phyloP scores from a whole-genome alignment of 2,113 vertebrate genomes.

The Calyptommatus sinebrachiatus region DNA sequence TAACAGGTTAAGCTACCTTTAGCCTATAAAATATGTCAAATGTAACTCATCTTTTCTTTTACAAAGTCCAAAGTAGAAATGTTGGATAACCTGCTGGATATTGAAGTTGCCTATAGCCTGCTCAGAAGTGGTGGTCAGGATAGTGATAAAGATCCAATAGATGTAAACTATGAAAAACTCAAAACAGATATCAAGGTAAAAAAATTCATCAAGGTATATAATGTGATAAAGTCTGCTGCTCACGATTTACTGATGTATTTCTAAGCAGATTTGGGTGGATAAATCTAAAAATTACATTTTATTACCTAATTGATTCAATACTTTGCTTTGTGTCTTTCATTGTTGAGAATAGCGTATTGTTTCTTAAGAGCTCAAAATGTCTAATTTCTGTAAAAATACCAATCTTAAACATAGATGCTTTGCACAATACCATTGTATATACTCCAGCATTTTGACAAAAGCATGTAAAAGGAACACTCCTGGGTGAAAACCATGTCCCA shows the following conservation, averaged over 20 bases:
- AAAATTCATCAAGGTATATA: background rate
- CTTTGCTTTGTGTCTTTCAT: too few relatives aligned
- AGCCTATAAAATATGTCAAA: background rate
- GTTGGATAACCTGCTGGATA: constrained; percentile 97
- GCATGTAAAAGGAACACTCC: too few relatives aligned
- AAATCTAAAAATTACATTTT: background rate
- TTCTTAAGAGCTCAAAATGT: too few relatives aligned
- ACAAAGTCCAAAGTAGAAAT: constrained; percentile 93
- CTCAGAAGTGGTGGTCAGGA: constrained; percentile 91
- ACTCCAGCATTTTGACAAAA: too few relatives aligned
- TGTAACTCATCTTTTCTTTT: constrained; percentile 31
- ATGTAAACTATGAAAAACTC: constrained; percentile 97
- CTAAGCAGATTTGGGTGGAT: background rate
- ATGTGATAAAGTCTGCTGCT: background rate
- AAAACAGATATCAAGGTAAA: constrained; percentile 91
- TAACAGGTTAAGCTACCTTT: background rate
- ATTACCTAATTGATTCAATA: background rate
- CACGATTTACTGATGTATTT: background rate
- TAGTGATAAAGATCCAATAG: constrained; percentile 90
- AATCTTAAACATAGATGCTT: too few relatives aligned
- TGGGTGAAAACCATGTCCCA: too few relatives aligned
- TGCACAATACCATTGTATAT: too few relatives aligned
- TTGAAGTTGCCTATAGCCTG: constrained; percentile 97
- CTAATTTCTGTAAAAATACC: too few relatives aligned
- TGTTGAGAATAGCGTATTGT: background rate